These are phyloP conservation scores for Parascotia fuliginaria DNA, from an alignment of 2,888 invertebrate species.

Conservation along the genomic window DNA sequence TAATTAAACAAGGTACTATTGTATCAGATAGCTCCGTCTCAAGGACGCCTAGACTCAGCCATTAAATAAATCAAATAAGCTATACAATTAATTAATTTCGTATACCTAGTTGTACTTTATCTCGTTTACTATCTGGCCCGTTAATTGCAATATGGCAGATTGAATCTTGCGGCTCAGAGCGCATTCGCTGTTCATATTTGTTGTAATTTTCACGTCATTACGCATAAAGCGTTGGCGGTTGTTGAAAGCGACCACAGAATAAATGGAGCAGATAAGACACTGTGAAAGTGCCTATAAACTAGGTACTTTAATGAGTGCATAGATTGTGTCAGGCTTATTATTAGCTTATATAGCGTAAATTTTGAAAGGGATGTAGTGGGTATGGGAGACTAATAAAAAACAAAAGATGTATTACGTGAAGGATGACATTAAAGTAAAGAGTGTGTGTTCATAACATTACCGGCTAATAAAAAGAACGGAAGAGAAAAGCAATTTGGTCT, in stretches of 20 bases:
- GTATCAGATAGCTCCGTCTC: neutral
- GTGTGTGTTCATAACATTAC: no score
- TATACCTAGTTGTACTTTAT: slow-evolving; percentile 35
- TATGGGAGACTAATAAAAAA: no score
- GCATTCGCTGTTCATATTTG: slow-evolving; percentile 59
- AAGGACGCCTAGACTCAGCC: neutral
- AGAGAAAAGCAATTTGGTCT: no score
- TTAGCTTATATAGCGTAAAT: no score
- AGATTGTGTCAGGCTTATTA: neutral
- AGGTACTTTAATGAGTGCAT: neutral
- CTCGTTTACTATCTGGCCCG: slow-evolving; percentile 41
- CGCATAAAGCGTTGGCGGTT: slow-evolving; percentile 62
- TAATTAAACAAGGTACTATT: neutral
- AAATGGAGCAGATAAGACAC: slow-evolving; percentile 41
- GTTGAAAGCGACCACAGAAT: slow-evolving; percentile 71
- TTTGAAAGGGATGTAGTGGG: no score
- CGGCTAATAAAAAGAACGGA: no score
- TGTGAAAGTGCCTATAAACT: slow-evolving; percentile 11
- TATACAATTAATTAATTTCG: slow-evolving; percentile 36
- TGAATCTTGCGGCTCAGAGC: slow-evolving; percentile 64
- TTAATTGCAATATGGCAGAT: slow-evolving; percentile 60
- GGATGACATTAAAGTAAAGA: no score
- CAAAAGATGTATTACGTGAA: no score
- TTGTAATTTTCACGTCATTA: slow-evolving; percentile 81
- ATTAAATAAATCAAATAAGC: slow-evolving; percentile 10